phyloP scores from a whole-genome alignment of 2,888 invertebrate species.

The Nemapogon koenigi region DNA sequence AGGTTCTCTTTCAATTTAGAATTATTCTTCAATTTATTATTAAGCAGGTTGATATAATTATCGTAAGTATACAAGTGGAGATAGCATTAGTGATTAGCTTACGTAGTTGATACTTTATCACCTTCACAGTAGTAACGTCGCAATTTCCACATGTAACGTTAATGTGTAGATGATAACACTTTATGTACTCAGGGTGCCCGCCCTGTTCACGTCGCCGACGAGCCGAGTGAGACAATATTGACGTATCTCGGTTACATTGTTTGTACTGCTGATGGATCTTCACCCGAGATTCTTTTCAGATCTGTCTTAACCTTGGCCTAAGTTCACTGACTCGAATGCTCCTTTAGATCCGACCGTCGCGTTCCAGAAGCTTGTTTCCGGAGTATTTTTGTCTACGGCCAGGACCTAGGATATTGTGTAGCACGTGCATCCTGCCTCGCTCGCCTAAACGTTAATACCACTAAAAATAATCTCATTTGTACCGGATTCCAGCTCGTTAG shows the following conservation, averaged over 20 bases:
- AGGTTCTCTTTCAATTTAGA: too few species aligned
- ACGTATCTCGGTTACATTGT: slow-evolving; percentile 40
- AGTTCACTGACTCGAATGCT: slow-evolving; percentile 40
- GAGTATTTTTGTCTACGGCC: slow-evolving; percentile 38
- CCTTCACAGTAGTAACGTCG: too few species aligned
- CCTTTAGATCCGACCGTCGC: slow-evolving; percentile 14
- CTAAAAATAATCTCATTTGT: slow-evolving; percentile 23
- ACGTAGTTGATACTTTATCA: too few species aligned
- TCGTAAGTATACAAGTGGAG: too few species aligned
- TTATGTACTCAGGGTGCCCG: too few species aligned
- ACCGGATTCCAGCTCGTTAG: slow-evolving; percentile 13
- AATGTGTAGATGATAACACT: too few species aligned
- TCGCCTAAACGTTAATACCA: slow-evolving; percentile 13
- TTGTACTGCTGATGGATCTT: slow-evolving; percentile 46
- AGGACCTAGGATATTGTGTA: slow-evolving; percentile 35
- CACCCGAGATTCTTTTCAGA: slow-evolving; percentile 23
- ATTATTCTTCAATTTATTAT: too few species aligned
- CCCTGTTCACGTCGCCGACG: slow-evolving; percentile 17
- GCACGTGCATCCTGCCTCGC: slow-evolving; percentile 32
- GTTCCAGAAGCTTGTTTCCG: slow-evolving; percentile 45
- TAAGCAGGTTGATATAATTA: too few species aligned
- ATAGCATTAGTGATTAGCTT: too few species aligned
- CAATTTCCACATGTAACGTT: too few species aligned
- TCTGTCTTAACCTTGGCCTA: slow-evolving; percentile 40
- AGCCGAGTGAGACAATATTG: slow-evolving; percentile 29